These are phyloP conservation scores for Aphelocoma coerulescens DNA, from an alignment of 2,113 vertebrate species.

Conservation along the genomic window DNA sequence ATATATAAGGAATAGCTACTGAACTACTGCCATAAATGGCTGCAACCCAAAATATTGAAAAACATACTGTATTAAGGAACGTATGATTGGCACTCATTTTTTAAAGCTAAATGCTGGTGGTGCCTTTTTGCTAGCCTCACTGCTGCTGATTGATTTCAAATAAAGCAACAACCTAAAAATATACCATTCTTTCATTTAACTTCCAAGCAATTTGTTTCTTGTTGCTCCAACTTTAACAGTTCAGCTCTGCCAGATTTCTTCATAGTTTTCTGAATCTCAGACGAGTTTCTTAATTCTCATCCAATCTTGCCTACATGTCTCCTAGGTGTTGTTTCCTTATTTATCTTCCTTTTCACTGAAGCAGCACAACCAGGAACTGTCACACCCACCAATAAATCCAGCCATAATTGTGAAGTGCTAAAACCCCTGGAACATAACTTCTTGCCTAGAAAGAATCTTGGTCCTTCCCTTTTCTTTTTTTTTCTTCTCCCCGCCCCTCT, in stretches of 20 bases:
- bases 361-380: slow-evolving; percentile 4
- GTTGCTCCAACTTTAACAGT: neutral
- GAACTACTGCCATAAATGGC: neutral
- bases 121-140: neutral
- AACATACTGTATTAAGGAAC: neutral
- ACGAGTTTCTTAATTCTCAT: slow-evolving; percentile 45
- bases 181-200: neutral
- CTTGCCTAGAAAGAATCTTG: neutral
- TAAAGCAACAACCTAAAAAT: slow-evolving; percentile 7
- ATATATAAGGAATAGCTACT: neutral
- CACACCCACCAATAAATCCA: slow-evolving; percentile 59
- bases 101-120: neutral
- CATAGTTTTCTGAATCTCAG: slow-evolving; percentile 9
- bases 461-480: neutral
- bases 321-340: slow-evolving; percentile 39
- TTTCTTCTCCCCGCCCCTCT: neutral
- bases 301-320: slow-evolving; percentile 36
- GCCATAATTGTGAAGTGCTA: slow-evolving; percentile 33
- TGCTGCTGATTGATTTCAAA: neutral
- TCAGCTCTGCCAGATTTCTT: slow-evolving; percentile 2
- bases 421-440: neutral
- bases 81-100: neutral
- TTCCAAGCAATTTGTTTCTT: neutral
- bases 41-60: neutral
- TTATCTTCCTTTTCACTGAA: slow-evolving; percentile 65